These are phyloP conservation scores for Vidua chalybeata DNA, from an alignment of 2,113 vertebrate genomes.

Conservation along the genomic window DNA sequence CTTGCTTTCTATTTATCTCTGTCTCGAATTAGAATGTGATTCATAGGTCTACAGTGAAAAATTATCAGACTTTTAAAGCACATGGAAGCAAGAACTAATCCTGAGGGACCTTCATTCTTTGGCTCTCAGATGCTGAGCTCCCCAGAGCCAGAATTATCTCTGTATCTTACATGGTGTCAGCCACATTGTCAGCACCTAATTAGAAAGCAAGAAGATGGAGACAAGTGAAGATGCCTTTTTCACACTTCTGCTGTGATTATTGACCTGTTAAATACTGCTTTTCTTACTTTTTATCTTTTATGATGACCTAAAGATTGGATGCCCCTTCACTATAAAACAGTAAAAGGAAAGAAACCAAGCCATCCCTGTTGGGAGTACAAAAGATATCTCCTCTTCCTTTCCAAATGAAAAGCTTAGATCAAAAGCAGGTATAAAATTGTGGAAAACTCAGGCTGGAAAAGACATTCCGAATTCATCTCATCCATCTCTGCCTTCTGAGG, in stretches of 20 bases:
- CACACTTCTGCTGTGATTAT: not conserved
- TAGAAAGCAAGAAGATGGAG: not conserved
- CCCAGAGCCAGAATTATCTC: not conserved
- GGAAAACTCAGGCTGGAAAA: not conserved
- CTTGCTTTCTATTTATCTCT: conserved; percentile 60
- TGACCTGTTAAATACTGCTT: conserved; percentile 6
- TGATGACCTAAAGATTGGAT: not conserved
- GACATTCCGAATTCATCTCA: not conserved
- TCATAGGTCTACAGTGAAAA: conserved; percentile 43
- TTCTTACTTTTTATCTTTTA: not conserved
- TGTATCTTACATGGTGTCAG: not conserved
- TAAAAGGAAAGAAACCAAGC: accelerated
- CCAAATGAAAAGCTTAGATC: not conserved
- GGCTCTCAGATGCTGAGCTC: not conserved
- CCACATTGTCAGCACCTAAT: conserved; percentile 6
- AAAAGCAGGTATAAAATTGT: not conserved
- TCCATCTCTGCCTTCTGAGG: not conserved
- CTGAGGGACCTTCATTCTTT: not conserved
- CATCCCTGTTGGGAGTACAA: not conserved
- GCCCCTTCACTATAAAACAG: not conserved
- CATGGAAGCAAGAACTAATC: conserved; percentile 1
- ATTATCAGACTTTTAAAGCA: conserved; percentile 20
- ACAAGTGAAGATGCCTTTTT: not conserved
- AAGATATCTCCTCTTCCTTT: not conserved
- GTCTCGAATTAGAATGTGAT: conserved; percentile 48